Percentiles rank a stretch among this genome's conserved stretches.
Evolutionary conservation across 2,113 vertebrate genomes (phyloP).

Genomic region (Felis catus): F.catus_Fca126_mat1.0 CM031417.1:126392501-126393000

Average conservation of each 20-base stretch:
- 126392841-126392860: slow-evolving; percentile 40
- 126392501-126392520: neutral
- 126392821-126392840: slow-evolving; percentile 32
- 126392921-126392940: neutral
- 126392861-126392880: slow-evolving; percentile 19
- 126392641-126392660: slow-evolving; percentile 29
- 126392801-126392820: slow-evolving; percentile 56
- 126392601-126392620: neutral
- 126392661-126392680: slow-evolving; percentile 4
- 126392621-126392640: neutral
- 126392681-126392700: slow-evolving; percentile 21
- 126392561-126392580: neutral
- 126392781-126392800: slow-evolving; percentile 57
- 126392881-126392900: slow-evolving; percentile 34
- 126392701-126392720: neutral
- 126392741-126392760: slow-evolving; percentile 52
- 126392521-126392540: neutral
- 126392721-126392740: neutral
- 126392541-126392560: neutral
- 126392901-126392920: slow-evolving; percentile 20
- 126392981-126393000: neutral
- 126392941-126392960: neutral
- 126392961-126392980: slow-evolving; percentile 10
- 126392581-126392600: neutral
- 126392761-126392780: slow-evolving; percentile 30